A percentile compares a stretch with the other conserved stretches of the same genome.
Evolutionary conservation across 2,113 vertebrate genomes (phyloP).

Genomic region (Grallaria varia): DNA sequence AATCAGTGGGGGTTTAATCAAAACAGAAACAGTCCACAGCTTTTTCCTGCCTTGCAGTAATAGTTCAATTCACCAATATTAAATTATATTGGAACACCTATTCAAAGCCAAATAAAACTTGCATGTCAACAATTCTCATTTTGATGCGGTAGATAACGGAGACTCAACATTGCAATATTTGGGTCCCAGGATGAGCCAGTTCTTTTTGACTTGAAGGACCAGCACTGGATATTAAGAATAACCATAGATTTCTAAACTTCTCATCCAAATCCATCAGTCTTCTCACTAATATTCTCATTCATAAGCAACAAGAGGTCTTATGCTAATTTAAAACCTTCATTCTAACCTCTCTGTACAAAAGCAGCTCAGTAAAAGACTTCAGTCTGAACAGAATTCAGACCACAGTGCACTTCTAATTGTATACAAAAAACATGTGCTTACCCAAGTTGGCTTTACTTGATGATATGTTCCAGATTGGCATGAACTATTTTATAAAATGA

Average conservation of each 20-base stretch:
- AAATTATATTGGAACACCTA: not conserved
- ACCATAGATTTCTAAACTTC: not conserved
- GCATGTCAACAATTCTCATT: not conserved
- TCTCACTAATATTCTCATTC: not conserved
- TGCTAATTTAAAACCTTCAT: not conserved
- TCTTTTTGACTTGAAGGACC: not conserved
- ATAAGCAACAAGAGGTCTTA: not conserved
- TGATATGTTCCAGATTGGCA: conserved; percentile 15
- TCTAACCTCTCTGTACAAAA: not conserved
- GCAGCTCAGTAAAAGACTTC: not conserved
- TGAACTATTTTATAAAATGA: not conserved
- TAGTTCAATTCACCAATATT: not conserved
- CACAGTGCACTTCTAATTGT: not conserved
- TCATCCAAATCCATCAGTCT: not conserved
- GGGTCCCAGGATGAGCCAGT: not conserved
- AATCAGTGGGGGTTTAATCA: not conserved
- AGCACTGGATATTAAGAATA: not conserved
- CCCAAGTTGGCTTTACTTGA: conserved; percentile 15
- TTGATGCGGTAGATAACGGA: not conserved
- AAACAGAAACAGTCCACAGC: not conserved
- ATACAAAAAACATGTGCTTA: conserved; percentile 26
- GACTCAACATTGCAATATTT: not conserved
- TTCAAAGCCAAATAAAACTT: not conserved
- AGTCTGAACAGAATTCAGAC: not conserved
- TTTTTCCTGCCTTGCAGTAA: not conserved